Evolutionary conservation across 2,797 vertebrate genomes (phyloP).

Genomic region (Gallinago nigripennis): DNA sequence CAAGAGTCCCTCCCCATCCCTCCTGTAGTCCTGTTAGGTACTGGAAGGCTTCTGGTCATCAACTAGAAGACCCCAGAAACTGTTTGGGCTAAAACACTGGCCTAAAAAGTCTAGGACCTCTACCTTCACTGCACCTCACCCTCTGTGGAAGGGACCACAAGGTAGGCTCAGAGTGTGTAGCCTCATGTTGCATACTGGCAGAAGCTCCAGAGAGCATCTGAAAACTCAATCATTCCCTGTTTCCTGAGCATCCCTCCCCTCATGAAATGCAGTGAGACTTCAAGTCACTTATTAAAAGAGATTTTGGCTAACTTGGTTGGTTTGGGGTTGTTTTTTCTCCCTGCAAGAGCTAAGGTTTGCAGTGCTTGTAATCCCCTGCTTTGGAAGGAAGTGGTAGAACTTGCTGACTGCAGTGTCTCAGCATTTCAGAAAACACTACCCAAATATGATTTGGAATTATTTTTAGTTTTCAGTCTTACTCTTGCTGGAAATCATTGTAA

Average conservation of each 20-base stretch:
- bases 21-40: no score
- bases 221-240: neutral
- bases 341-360: neutral
- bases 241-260: neutral
- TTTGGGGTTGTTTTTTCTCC: fast-evolving
- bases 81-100: neutral
- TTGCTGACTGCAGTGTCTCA: neutral
- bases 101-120: neutral
- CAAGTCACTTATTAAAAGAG: neutral
- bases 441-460: neutral
- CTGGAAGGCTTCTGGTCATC: no score
- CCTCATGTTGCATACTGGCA: neutral
- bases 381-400: neutral
- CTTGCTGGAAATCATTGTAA: neutral
- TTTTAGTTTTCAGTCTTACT: neutral
- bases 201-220: neutral
- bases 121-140: neutral
- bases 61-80: neutral
- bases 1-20: no score
- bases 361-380: neutral
- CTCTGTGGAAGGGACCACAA: neutral
- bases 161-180: neutral
- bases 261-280: neutral
- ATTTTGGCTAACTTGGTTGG: neutral
- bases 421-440: neutral